Evolutionary conservation across 2,113 vertebrate genomes (phyloP).

Genomic region (Misgurnus mizolepis): DNA sequence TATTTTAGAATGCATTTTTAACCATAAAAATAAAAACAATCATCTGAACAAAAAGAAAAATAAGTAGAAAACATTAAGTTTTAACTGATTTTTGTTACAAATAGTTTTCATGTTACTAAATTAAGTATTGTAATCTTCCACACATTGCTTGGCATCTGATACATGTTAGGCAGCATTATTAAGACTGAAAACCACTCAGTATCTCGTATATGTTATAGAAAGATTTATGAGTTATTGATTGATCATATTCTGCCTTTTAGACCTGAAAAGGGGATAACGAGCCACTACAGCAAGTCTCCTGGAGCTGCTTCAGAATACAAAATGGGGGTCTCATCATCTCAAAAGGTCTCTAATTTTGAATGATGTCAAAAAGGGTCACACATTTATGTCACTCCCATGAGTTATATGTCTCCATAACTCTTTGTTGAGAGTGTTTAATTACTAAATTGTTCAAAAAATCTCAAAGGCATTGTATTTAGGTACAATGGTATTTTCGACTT

Average conservation of each 20-base stretch:
- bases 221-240: constrained; percentile 49
- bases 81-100: no score
- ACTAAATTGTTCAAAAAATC: constrained; percentile 9
- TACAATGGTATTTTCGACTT: neutral
- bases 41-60: no score
- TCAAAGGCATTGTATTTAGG: neutral
- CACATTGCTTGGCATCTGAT: constrained; percentile 25
- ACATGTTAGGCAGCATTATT: constrained; percentile 3
- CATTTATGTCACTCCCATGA: constrained; percentile 35
- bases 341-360: constrained; percentile 45
- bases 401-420: constrained; percentile 47
- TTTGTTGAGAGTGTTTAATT: constrained; percentile 32
- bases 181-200: constrained; percentile 13
- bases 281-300: constrained; percentile 41
- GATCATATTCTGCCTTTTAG: constrained; percentile 48
- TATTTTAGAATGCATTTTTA: no score
- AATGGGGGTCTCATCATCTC: constrained; percentile 35
- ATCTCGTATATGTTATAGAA: constrained; percentile 36
- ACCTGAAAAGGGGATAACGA: constrained; percentile 40
- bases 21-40: no score
- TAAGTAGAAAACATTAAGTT: no score
- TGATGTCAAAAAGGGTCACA: constrained; percentile 40
- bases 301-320: constrained; percentile 41
- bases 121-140: neutral
- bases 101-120: neutral